Evolutionary conservation across 2,888 invertebrate genomes (phyloP).

Genomic region (Tiliacea aurago): DNA sequence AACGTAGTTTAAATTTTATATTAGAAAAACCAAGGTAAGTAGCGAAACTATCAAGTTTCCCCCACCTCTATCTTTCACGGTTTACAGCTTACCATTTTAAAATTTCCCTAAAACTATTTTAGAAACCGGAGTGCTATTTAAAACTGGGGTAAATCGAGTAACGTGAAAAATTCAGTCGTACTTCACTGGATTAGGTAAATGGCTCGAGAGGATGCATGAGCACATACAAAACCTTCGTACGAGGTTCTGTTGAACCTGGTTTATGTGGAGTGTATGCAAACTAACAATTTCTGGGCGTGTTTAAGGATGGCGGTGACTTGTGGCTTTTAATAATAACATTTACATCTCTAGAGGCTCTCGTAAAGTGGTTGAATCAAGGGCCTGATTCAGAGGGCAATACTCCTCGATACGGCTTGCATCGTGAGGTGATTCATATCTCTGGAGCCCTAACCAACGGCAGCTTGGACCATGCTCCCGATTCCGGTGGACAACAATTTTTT

Average conservation of each 20-base stretch:
- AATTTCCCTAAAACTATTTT: conserved; percentile 37
- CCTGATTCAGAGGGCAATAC: too few species aligned
- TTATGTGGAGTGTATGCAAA: conserved; percentile 26
- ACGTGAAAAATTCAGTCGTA: conserved; percentile 61
- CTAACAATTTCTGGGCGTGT: neutral
- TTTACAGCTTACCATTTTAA: conserved; percentile 14
- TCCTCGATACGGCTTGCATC: too few species aligned
- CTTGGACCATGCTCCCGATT: too few species aligned
- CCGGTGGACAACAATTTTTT: too few species aligned
- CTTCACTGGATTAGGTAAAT: conserved; percentile 69
- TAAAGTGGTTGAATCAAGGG: too few species aligned
- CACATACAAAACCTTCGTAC: conserved; percentile 36
- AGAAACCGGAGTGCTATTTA: conserved; percentile 27
- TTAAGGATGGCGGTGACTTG: neutral
- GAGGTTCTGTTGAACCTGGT: conserved; percentile 37
- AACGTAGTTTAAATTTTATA: too few species aligned
- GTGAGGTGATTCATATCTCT: too few species aligned
- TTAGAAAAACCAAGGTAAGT: neutral
- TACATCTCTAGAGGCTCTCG: too few species aligned
- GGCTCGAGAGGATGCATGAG: conserved; percentile 62
- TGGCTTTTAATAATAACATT: too few species aligned
- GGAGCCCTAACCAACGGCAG: too few species aligned
- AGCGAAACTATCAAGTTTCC: neutral
- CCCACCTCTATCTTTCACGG: neutral
- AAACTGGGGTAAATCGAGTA: conserved; percentile 45